These are phyloP conservation scores for Opisthocomus hoazin DNA, from an alignment of 2,113 vertebrate genomes.

Conservation along the genomic window DNA sequence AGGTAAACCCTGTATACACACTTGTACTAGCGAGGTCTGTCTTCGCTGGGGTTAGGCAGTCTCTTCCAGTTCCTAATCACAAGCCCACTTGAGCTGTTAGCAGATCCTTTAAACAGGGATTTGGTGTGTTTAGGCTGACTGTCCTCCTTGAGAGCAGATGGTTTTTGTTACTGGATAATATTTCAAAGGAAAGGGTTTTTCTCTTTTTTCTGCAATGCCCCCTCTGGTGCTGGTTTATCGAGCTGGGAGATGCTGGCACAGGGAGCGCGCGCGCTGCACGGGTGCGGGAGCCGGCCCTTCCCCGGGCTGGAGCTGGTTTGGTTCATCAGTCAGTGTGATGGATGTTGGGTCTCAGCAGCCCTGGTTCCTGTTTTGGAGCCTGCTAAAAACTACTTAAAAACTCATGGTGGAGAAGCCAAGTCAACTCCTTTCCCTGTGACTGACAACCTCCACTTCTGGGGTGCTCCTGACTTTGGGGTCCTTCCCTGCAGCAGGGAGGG, in stretches of 20 bases:
- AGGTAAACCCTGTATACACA: neutral
- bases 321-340: neutral
- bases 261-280: neutral
- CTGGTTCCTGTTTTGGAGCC: neutral
- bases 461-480: neutral
- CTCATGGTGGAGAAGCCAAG: neutral
- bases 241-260: neutral
- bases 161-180: slow-evolving; percentile 11
- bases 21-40: neutral
- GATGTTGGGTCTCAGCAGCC: neutral
- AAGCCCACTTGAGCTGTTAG: slow-evolving; percentile 11
- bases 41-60: neutral
- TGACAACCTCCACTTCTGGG: neutral
- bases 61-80: slow-evolving; percentile 1
- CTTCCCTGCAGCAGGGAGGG: neutral
- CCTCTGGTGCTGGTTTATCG: neutral
- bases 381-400: neutral
- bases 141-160: slow-evolving; percentile 25
- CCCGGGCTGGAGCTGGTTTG: neutral
- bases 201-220: neutral
- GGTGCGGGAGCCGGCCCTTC: neutral
- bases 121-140: slow-evolving; percentile 25
- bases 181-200: neutral
- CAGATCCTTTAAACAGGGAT: slow-evolving; percentile 37
- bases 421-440: neutral